Base-by-base conservation (phyloP, 2,888 invertebrate genomes). In the Hydroisotoma schaefferi region DNA sequence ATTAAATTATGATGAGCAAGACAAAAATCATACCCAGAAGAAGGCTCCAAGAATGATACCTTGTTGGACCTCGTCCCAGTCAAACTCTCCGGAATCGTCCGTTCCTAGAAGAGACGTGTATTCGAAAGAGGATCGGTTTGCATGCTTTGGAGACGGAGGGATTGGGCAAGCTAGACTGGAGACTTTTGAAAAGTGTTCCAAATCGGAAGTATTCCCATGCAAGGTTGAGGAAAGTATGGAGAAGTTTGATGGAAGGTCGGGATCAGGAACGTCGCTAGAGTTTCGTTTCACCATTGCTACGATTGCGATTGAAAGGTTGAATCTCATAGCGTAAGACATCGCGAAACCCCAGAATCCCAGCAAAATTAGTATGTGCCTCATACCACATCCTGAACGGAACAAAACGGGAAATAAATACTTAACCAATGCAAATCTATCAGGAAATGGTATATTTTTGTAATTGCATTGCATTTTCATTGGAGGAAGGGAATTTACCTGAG, bases 31-130 rank as follows among this genome's bases (percentile, higher is more conserved):
- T n/a, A n/a, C n/a, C 80, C 88, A 90, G 78, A 88, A 92, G 77
- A 92, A 91, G 0, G 89, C 58, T 1, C 67, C 67, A 3, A 67
- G 51, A 38, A 67, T 63, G 1, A 67, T 61, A 2, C 67, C 67
- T 33, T 67, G 67, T 38, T 67, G 59, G 2, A 59, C 57, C 40
- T 82, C 78, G 60, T 83, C 82, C 86, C 86, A 86, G 57, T 84
- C 79, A 69, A 85, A 82, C 67, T 84, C 83, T 10, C 83, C 84
- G 10, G 48, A 22, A 25, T 26, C 22, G 2, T 56, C 55, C 12
- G 29, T 46, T 10, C 4, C 26, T 3, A 28, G 28, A 5, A 20
- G 4, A 15, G 25, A 23, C 2, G 10, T 18, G 6, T 12, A 38
- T 22, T 40, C 40, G 18, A 27, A 4, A 20, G 47, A 23, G 8